Evolutionary conservation across 2,113 vertebrate species (phyloP).

Genomic region (Trichomycterus rosablanca): DNA sequence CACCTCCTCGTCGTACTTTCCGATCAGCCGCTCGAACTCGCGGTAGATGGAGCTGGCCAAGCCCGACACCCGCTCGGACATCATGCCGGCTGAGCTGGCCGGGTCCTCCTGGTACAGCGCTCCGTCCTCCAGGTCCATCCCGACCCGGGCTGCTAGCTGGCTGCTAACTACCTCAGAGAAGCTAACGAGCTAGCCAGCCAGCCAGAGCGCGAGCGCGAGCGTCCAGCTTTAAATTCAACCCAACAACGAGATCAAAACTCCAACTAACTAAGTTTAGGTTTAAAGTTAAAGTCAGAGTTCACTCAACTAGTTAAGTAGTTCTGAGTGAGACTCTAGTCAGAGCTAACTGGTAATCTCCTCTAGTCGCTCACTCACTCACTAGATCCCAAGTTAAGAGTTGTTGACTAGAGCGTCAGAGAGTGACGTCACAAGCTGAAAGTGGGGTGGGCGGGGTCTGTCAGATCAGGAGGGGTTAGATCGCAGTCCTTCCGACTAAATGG

Average conservation of each 20-base stretch:
- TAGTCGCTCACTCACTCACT: slow-evolving; percentile 15
- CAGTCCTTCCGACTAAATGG: too few relatives aligned
- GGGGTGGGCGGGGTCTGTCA: slow-evolving; percentile 34
- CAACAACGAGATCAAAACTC: too few relatives aligned
- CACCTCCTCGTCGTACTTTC: slow-evolving; percentile 94
- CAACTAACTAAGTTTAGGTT: too few relatives aligned
- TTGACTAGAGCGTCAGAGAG: slow-evolving; percentile 46
- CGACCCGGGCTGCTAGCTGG: too few relatives aligned
- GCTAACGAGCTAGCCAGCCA: slow-evolving; percentile 64
- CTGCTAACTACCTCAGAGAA: too few relatives aligned
- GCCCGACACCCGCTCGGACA: slow-evolving; percentile 95
- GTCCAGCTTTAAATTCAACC: too few relatives aligned
- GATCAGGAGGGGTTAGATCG: too few relatives aligned
- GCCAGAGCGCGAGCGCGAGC: too few relatives aligned
- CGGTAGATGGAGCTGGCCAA: slow-evolving; percentile 95
- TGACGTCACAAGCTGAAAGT: slow-evolving; percentile 58
- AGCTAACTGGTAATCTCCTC: background rate
- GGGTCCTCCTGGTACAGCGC: slow-evolving; percentile 94
- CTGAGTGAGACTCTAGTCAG: too few relatives aligned
- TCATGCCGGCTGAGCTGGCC: slow-evolving; percentile 89
- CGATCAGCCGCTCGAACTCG: slow-evolving; percentile 92
- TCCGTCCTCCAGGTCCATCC: slow-evolving; percentile 84
- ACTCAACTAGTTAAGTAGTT: too few relatives aligned
- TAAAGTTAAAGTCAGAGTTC: too few relatives aligned
- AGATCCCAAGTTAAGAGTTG: slow-evolving; percentile 47